These are phyloP conservation scores for Macrotrachela quadricornifera DNA, from an alignment of 1,140 invertebrate species.

Conservation along the genomic window DNA sequence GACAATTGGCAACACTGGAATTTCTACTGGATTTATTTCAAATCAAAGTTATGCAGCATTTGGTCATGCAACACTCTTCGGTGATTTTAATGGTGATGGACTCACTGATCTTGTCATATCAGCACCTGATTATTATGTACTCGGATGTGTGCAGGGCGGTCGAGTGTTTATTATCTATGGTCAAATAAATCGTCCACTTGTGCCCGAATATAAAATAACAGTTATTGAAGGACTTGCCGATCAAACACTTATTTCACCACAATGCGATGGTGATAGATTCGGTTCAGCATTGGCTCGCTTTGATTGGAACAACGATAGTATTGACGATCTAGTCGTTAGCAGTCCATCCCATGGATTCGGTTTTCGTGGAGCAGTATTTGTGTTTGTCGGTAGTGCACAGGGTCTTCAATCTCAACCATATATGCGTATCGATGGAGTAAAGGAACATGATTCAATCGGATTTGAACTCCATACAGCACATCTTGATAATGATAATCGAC, in stretches of 20 bases:
- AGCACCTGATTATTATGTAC: slow-evolving; percentile 2
- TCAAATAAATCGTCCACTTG: background rate
- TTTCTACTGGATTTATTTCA: no score
- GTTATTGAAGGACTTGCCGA: background rate
- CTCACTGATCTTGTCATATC: background rate
- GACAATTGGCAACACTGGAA: no score
- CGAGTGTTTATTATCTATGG: background rate
- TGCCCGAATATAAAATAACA: background rate
- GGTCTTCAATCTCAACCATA: no score
- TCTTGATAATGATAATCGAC: no score
- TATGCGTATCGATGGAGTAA: no score
- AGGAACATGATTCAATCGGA: no score
- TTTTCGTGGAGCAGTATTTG: background rate
- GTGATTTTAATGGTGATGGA: slow-evolving; percentile 2
- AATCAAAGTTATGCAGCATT: slow-evolving; percentile 2
- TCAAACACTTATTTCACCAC: background rate
- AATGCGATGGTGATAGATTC: background rate
- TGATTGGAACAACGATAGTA: slow-evolving; percentile 17
- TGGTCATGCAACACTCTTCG: background rate
- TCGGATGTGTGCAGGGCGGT: background rate
- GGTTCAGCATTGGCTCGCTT: slow-evolving; percentile 10
- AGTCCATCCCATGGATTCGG: slow-evolving; percentile 16
- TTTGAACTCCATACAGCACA: no score
- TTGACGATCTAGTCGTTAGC: slow-evolving; percentile 16
- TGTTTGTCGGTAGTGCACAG: background rate